Evolutionary conservation across 2,888 invertebrate genomes (phyloP).

Genomic region (Coleophora flavipennella): DNA sequence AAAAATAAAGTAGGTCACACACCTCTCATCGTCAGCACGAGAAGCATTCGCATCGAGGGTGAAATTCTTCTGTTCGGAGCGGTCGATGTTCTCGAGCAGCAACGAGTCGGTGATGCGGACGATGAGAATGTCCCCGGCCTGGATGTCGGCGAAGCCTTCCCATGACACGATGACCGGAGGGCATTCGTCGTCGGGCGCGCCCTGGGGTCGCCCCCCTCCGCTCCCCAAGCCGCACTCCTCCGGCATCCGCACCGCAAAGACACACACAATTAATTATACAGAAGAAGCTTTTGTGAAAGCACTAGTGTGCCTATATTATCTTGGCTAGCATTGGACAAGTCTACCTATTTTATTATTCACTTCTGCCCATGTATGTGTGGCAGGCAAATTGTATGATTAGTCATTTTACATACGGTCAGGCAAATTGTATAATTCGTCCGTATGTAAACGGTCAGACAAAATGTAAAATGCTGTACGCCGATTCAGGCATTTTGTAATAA

Average conservation of each 20-base stretch:
- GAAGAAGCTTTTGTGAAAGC: background rate
- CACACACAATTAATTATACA: conserved; percentile 36
- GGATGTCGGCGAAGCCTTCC: conserved; percentile 79
- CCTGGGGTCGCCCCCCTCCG: conserved; percentile 20
- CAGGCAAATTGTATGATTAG: no score
- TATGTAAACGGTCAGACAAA: no score
- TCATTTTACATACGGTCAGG: no score
- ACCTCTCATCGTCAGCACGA: conserved; percentile 43
- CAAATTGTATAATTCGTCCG: no score
- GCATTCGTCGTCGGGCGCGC: conserved; percentile 59
- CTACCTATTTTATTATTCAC: no score
- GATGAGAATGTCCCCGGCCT: conserved; percentile 80
- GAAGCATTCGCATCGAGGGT: conserved; percentile 37
- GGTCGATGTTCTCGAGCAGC: conserved; percentile 50
- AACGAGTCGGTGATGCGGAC: conserved; percentile 79
- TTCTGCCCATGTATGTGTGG: background rate
- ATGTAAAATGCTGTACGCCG: no score
- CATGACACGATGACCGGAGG: conserved; percentile 74
- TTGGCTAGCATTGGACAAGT: background rate
- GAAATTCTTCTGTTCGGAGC: conserved; percentile 31
- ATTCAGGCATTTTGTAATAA: no score
- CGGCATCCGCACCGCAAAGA: conserved; percentile 47
- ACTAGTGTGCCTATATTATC: background rate
- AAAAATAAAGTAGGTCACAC: conserved; percentile 13
- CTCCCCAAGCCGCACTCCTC: conserved; percentile 47